Evolutionary conservation across 2,888 invertebrate species (phyloP).

Genomic region (Ecliptopera silaceata): DNA sequence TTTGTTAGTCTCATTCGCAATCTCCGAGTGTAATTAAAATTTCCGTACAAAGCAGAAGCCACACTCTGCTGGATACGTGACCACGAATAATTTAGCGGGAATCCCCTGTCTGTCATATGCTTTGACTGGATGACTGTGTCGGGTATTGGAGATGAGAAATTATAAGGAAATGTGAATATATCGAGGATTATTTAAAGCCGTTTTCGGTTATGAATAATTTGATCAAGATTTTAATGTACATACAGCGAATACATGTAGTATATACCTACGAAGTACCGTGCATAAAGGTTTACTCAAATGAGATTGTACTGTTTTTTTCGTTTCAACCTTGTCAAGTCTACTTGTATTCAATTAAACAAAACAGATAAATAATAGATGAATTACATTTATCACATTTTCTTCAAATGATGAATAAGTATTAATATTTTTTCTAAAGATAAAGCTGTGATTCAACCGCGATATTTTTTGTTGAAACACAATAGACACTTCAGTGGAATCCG

Average conservation of each 20-base stretch:
- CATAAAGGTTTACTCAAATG: too few relatives aligned
- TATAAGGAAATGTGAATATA: conserved; percentile 63
- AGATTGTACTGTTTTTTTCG: too few relatives aligned
- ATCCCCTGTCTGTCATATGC: conserved; percentile 66
- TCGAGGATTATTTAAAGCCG: not conserved
- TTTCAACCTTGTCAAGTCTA: too few relatives aligned
- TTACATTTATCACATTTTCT: not conserved
- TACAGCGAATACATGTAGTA: too few relatives aligned
- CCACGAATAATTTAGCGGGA: conserved; percentile 73
- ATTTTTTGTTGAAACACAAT: conserved; percentile 56
- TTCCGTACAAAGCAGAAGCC: conserved; percentile 71
- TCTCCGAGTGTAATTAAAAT: conserved; percentile 67
- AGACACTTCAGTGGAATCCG: conserved; percentile 54
- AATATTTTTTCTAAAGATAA: conserved; percentile 30
- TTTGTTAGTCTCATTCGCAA: conserved; percentile 15
- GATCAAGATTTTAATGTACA: too few relatives aligned
- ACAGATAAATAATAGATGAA: too few relatives aligned
- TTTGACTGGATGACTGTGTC: conserved; percentile 61
- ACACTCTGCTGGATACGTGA: conserved; percentile 64
- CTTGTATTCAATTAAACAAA: too few relatives aligned
- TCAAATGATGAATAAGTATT: not conserved
- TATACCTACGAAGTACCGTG: too few relatives aligned
- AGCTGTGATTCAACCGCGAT: conserved; percentile 49
- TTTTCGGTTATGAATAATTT: too few relatives aligned
- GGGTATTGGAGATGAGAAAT: conserved; percentile 50